A percentile compares a stretch with the other conserved stretches of the same genome.
Evolutionary conservation across 2,113 vertebrate species (phyloP).

Genomic region (Willisornis vidua): DNA sequence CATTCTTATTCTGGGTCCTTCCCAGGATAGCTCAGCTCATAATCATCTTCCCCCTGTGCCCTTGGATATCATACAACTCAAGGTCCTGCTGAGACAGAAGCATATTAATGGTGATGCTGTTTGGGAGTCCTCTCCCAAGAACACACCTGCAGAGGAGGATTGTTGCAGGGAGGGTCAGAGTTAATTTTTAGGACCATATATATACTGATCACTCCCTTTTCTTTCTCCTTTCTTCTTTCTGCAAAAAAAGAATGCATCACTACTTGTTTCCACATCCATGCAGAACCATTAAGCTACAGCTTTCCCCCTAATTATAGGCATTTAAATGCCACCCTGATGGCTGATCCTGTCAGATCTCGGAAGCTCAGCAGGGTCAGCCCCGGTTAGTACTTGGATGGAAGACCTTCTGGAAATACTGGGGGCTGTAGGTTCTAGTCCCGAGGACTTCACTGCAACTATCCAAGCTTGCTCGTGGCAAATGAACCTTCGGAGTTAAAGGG

Average conservation of each 20-base stretch:
- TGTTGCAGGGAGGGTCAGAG: background rate
- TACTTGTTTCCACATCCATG: background rate
- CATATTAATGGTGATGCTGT: rapidly evolving
- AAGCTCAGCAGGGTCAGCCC: no score
- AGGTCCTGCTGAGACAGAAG: background rate
- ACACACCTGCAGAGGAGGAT: background rate
- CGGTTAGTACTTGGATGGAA: no score
- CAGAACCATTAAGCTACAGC: background rate
- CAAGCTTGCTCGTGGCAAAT: no score
- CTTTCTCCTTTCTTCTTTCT: background rate
- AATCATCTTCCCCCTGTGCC: background rate
- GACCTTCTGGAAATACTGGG: no score
- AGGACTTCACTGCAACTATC: no score
- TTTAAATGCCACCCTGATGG: no score
- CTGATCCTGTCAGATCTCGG: no score
- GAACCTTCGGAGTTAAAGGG: no score
- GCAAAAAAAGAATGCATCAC: background rate
- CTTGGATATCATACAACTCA: background rate
- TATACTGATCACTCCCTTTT: background rate
- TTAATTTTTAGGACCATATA: background rate
- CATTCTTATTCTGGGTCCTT: background rate
- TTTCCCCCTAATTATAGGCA: background rate
- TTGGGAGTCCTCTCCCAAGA: background rate
- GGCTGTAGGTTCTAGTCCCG: no score
- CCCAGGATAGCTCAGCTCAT: background rate